A percentile compares a stretch with the other conserved stretches of the same genome.
phyloP scores from a whole-genome alignment of 2,888 invertebrate genomes.

The Alcis repandata region DNA sequence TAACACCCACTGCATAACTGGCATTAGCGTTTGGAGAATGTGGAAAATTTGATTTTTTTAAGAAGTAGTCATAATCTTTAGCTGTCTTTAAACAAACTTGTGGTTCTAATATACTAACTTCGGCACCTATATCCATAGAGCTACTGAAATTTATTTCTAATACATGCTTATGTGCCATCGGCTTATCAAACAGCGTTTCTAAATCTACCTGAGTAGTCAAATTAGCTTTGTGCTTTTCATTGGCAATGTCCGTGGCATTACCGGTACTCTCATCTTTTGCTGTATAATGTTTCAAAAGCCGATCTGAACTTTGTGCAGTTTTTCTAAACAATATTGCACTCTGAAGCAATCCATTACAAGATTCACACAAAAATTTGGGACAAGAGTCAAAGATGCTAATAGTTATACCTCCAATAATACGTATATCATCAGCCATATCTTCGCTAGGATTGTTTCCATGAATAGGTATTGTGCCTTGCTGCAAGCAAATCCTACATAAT shows the following conservation, averaged over 20 bases:
- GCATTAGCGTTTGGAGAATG: background rate
- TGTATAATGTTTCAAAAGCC: slow-evolving; percentile 54
- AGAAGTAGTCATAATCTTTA: background rate
- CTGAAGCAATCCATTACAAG: slow-evolving; percentile 68
- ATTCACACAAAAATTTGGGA: slow-evolving; percentile 71
- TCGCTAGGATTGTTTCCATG: slow-evolving; percentile 53
- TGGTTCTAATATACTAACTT: background rate
- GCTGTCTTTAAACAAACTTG: background rate
- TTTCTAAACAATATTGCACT: slow-evolving; percentile 75
- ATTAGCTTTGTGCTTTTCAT: background rate
- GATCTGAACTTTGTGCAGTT: slow-evolving; percentile 72
- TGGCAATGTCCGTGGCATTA: background rate
- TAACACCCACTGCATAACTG: background rate
- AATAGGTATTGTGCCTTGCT: slow-evolving; percentile 72
- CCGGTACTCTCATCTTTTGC: background rate
- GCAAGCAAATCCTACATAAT: slow-evolving; percentile 73
- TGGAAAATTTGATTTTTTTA: background rate
- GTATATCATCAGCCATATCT: slow-evolving; percentile 63
- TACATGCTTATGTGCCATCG: slow-evolving; percentile 26
- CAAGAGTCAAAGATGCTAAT: slow-evolving; percentile 63
- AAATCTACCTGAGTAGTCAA: no score
- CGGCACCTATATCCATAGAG: slow-evolving; percentile 28
- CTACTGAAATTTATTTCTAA: slow-evolving; percentile 43
- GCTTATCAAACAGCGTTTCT: background rate
- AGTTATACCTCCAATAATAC: slow-evolving; percentile 63